These are phyloP conservation scores for Jacana jacana DNA, from an alignment of 2,113 vertebrate genomes.

Conservation along the genomic window DNA sequence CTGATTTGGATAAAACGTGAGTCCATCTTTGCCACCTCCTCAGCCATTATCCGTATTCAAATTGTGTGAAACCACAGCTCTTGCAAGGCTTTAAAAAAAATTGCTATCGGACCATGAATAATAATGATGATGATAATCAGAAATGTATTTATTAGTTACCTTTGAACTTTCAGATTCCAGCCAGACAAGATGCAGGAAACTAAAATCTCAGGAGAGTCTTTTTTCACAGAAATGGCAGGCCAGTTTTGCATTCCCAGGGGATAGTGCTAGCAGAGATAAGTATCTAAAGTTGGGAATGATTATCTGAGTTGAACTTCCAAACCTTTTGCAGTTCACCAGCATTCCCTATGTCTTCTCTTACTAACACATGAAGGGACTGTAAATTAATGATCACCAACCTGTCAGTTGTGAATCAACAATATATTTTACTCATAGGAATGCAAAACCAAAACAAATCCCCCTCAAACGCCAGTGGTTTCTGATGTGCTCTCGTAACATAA, in stretches of 20 bases:
- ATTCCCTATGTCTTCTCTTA: neutral
- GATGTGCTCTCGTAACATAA: neutral
- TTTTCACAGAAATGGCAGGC: conserved; percentile 44
- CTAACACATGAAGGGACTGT: neutral
- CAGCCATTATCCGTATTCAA: neutral
- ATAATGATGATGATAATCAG: conserved; percentile 53
- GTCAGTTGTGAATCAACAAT: conserved; percentile 3
- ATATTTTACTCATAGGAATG: conserved; percentile 22
- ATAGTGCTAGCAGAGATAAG: conserved; percentile 14
- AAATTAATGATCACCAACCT: conserved; percentile 33
- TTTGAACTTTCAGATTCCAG: conserved; percentile 57
- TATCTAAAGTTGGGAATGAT: conserved; percentile 61
- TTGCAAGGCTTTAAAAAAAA: neutral
- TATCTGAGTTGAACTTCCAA: conserved; percentile 58
- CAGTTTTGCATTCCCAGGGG: conserved; percentile 30
- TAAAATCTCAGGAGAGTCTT: conserved; percentile 12
- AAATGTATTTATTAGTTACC: conserved; percentile 61
- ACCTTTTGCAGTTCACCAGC: neutral
- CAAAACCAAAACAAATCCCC: conserved; percentile 35
- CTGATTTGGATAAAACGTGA: conserved; percentile 57
- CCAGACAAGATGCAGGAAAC: conserved; percentile 40
- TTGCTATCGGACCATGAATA: neutral
- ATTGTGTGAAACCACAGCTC: neutral
- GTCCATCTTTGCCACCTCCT: conserved; percentile 45
- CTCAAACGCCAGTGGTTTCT: neutral